These are phyloP conservation scores for Percopsis transmontana DNA, from an alignment of 2,113 vertebrate species.

Conservation along the genomic window DNA sequence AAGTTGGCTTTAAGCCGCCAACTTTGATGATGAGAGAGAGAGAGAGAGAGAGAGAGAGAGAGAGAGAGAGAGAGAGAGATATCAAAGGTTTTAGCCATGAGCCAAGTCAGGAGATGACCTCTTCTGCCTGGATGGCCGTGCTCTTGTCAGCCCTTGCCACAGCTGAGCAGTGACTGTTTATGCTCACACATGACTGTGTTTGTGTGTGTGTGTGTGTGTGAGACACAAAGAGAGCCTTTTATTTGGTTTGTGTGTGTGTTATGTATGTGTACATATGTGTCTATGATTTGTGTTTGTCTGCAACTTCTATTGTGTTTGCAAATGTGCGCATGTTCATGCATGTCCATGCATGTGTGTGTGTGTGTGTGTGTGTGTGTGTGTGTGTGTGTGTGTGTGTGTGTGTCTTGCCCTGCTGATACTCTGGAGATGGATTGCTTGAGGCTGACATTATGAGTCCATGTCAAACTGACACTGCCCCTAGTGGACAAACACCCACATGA, in stretches of 20 bases:
- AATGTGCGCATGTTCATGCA: too few species aligned
- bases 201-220: constrained; percentile 9
- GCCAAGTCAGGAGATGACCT: constrained; percentile 52
- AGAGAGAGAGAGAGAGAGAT: constrained; percentile 11
- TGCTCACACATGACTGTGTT: constrained; percentile 5
- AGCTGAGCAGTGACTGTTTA: constrained; percentile 44
- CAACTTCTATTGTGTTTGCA: too few species aligned
- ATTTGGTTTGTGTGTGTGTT: not conserved
- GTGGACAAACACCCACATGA: constrained; percentile 28
- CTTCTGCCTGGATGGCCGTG: constrained; percentile 61
- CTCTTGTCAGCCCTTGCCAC: constrained; percentile 51
- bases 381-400: not conserved
- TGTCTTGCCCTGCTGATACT: constrained; percentile 20
- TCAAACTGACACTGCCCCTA: constrained; percentile 33
- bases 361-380: not conserved
- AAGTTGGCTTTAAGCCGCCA: not conserved
- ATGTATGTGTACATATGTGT: constrained; percentile 12
- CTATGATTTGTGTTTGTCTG: constrained; percentile 1
- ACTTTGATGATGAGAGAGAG: constrained; percentile 6
- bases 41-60: not conserved
- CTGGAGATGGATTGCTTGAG: constrained; percentile 31
- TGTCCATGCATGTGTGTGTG: not conserved
- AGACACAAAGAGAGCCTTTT: too few species aligned
- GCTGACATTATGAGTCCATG: constrained; percentile 35
- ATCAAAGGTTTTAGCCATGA: constrained; percentile 58